phyloP scores from a whole-genome alignment of 2,113 vertebrate species.

The Malurus melanocephalus region DNA sequence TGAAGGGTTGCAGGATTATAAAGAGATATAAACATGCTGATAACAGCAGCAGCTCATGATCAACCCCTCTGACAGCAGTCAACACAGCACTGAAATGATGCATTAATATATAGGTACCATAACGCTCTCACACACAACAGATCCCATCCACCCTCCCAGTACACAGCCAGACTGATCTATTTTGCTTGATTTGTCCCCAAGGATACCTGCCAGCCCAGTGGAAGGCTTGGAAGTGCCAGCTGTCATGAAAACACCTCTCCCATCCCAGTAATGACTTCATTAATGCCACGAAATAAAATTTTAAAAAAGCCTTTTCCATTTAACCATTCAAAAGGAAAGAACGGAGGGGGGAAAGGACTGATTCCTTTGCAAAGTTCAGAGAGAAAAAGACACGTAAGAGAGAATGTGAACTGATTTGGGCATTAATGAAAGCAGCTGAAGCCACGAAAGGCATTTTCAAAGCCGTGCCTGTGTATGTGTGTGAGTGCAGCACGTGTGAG shows the following conservation, averaged over 20 bases:
- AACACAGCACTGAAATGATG: background rate
- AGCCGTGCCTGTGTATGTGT: background rate
- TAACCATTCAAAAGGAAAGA: background rate
- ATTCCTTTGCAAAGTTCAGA: background rate
- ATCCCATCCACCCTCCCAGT: background rate
- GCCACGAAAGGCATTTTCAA: conserved; percentile 3
- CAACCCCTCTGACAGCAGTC: background rate
- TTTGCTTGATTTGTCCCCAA: background rate
- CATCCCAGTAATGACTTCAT: background rate
- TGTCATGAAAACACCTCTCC: background rate
- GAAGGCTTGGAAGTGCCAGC: background rate
- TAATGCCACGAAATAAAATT: background rate
- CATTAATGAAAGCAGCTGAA: background rate
- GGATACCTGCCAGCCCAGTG: background rate
- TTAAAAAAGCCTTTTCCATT: background rate
- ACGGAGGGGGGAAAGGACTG: background rate
- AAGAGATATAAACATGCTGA: background rate
- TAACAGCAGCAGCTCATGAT: background rate
- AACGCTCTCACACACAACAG: background rate
- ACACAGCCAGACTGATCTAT: background rate
- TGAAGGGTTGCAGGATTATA: background rate
- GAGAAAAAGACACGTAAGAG: background rate
- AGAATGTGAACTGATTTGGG: background rate
- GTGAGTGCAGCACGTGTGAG: background rate
- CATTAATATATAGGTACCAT: background rate